phyloP scores from a whole-genome alignment of 2,113 vertebrate genomes.

The Albula glossodonta region DNA sequence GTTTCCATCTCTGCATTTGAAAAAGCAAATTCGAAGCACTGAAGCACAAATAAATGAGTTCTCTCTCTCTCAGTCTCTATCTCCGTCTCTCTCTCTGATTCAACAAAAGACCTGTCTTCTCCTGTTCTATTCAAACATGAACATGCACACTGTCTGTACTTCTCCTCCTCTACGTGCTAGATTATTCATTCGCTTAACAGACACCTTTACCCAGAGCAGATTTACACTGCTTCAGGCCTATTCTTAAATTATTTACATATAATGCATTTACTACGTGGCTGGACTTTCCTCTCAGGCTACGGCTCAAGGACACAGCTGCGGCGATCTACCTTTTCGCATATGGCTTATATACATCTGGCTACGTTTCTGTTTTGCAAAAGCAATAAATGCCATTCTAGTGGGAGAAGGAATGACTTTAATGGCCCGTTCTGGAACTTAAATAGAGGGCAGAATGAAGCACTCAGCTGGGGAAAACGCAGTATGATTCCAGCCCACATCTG shows the following conservation, averaged over 20 bases:
- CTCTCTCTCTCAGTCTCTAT: neutral
- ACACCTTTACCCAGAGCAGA: neutral
- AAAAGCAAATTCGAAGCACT: neutral
- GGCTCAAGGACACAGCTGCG: neutral
- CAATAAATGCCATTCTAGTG: too few species aligned
- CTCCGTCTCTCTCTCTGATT: neutral
- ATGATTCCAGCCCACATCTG: neutral
- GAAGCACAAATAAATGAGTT: neutral
- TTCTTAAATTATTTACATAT: neutral
- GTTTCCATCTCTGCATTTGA: conserved; percentile 8
- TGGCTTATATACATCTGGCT: too few species aligned
- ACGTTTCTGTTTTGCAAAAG: too few species aligned
- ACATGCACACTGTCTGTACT: neutral
- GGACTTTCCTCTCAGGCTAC: neutral
- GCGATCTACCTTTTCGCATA: neutral
- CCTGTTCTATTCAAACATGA: neutral
- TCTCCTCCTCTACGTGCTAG: too few species aligned
- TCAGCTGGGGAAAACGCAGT: neutral
- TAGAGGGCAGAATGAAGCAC: neutral
- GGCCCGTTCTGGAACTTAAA: neutral
- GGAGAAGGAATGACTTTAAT: neutral
- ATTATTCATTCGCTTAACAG: neutral
- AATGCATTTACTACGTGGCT: neutral
- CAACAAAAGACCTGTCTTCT: neutral
- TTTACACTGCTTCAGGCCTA: too few species aligned